Evolutionary conservation across 2,888 invertebrate species (phyloP).

Genomic region (Yponomeuta malinellus): DNA sequence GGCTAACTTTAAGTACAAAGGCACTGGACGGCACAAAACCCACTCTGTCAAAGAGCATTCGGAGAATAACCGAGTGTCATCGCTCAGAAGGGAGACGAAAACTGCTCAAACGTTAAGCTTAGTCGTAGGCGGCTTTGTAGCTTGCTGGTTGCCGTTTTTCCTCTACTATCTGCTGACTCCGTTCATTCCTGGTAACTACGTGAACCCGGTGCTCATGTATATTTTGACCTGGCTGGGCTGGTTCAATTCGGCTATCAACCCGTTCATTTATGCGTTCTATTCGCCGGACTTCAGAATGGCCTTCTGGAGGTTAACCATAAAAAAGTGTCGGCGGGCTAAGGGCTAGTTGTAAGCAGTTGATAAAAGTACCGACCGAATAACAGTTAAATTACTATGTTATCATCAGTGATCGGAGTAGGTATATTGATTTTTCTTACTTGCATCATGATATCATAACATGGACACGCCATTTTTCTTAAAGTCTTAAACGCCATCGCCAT

Average conservation of each 20-base stretch:
- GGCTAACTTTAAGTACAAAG: constrained; percentile 61
- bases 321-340: constrained; percentile 75
- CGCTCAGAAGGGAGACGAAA: constrained; percentile 86
- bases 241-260: constrained; percentile 93
- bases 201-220: constrained; percentile 80
- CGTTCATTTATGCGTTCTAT: constrained; percentile 93
- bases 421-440: too few species aligned
- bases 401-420: too few species aligned
- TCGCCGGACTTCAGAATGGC: constrained; percentile 91
- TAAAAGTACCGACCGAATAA: background rate
- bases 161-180: constrained; percentile 87
- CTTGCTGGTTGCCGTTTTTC: constrained; percentile 93
- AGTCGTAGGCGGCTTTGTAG: constrained; percentile 91
- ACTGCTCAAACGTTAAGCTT: constrained; percentile 91
- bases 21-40: constrained; percentile 56
- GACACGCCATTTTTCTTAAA: too few species aligned
- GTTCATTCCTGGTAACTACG: constrained; percentile 79
- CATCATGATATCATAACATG: too few species aligned
- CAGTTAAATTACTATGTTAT: too few species aligned
- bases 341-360: constrained; percentile 25
- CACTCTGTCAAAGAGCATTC: constrained; percentile 73
- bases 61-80: constrained; percentile 79
- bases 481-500: too few species aligned
- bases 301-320: constrained; percentile 88
- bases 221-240: constrained; percentile 92